Base-by-base conservation (phyloP, 2,113 vertebrate species). In the Salvator merianae region DNA sequence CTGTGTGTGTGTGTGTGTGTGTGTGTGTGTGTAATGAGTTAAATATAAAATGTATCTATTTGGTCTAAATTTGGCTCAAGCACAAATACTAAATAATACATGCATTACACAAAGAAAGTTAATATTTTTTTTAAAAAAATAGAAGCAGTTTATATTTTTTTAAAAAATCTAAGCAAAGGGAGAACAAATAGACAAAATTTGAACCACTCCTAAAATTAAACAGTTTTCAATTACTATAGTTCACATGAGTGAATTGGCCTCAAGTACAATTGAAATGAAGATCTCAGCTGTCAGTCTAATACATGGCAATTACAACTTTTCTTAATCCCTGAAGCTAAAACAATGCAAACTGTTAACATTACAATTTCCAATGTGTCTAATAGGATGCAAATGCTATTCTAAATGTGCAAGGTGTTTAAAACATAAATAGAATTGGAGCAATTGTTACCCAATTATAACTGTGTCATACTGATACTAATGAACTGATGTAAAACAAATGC, bases 401-500 rank as follows among this genome's bases (percentile, higher is more conserved):
- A 85, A 16, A 81, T 82, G 43, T 65, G 12, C 8, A 84, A 89
- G 22, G 70, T 34, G 80, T 68, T 83, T 84, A 68, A 88, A 90
- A 71, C 36, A 73, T 30, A 85, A 87, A 34, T 50, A 87, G 30
- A 86, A 36, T 34, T 84, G 47, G 88, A 66, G 87, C 84, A 71
- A 86, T 50, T 88, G 1, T 88, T 87, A 3, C 75, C 70, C 63
- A 87, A 84, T 81, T 88, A 81, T 40, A 89, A 87, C 78, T 3
- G 79, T 75, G 50, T 80, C 84, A 75, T 72, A 18, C 5, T 85
- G 43, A 20, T 20, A 59, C 75, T 88, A 88, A 72, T 82, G 84
- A 75, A 72, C n/a, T 3, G 85, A 84, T 88, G 55, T 20, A 88
- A 81, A 75, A 16, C 55, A 77, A 88, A 68, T 83, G 40, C 20